Base-by-base conservation (phyloP, 2,113 vertebrate species). In the Myotis yumanensis region DNA sequence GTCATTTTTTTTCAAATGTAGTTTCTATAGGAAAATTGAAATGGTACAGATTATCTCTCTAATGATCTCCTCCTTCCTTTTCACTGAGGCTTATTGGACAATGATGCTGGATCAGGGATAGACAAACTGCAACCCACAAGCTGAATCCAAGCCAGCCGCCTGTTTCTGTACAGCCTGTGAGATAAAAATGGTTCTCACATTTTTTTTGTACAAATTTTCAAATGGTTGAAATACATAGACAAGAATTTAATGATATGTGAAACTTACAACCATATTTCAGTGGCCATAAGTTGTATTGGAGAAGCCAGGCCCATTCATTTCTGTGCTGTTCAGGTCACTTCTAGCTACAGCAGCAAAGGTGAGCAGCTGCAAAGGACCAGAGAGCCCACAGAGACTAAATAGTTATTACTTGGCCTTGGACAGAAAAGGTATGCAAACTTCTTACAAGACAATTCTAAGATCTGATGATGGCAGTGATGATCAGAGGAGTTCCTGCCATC, bases 291-390 rank as follows among this genome's bases (percentile, higher is more conserved):
- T 20, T 52, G 18, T 3, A 23, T 5, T 17, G 48, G 11, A 59
- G 52, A 5, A n/a, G 4, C 22, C 57, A 40, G 18, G 17, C 14
- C 30, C 11, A 9, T 48, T n/a, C 4, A 2, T 62, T 22, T 6
- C 3, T 20, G 1, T 22, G 2, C 3, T 18, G 10, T 8, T 59
- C 15, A 1, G 16, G 11, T 10, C n/a, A 7, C 32, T n/a, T 76
- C 43, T 51, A 20, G 1, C 22, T 46, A 9, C 5, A 48, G 5
- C 1, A 14, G 23, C 43, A 68, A 12, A 90, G 25, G 5, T 11
- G 11, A 69, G 4, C 0, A 32, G 28, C 25, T 71, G 12, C 84
- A 66, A 4, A 25, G 77, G 32, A 20, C 1, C 57, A 14, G 1
- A 4, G 4, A 40, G 25, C 23, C 11, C 66, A 64, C 5, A 28